Percentiles rank a stretch among this genome's conserved stretches.
Evolutionary conservation across 92 coral and sea anemone genomes (phyloP).

Genomic region (Umimayanthus chanpuru): DNA sequence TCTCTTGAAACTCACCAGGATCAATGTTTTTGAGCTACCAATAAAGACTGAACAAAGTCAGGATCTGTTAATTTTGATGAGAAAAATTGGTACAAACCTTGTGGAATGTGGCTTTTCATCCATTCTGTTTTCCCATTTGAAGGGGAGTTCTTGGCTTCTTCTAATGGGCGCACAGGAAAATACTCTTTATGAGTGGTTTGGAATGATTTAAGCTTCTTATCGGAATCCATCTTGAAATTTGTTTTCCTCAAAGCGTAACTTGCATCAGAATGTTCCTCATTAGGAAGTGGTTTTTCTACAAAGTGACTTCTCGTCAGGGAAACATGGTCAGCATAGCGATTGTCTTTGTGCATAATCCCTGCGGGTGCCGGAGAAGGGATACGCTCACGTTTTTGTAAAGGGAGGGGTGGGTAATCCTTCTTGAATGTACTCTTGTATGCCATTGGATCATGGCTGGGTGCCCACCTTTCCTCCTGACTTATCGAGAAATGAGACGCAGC

Average conservation of each 20-base stretch:
- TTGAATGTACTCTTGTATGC: constrained; percentile 88
- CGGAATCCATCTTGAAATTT: constrained; percentile 91
- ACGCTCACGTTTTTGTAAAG: constrained; percentile 81
- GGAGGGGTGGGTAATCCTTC: constrained; percentile 89
- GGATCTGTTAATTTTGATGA: neutral
- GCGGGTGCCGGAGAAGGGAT: constrained; percentile 94
- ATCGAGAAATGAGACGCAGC: constrained; percentile 83
- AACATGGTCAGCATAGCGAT: constrained; percentile 70
- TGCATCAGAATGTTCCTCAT: constrained; percentile 52
- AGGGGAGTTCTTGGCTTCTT: constrained; percentile 69
- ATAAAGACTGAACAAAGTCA: neutral
- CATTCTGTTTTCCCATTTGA: constrained; percentile 70
- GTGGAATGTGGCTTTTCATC: constrained; percentile 92
- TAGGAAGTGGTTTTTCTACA: constrained; percentile 69
- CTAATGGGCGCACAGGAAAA: constrained; percentile 83
- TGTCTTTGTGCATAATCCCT: constrained; percentile 82
- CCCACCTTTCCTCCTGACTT: constrained; percentile 92
- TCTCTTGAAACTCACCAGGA: no score
- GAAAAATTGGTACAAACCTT: constrained; percentile 58
- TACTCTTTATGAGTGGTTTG: constrained; percentile 92
- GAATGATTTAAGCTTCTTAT: constrained; percentile 73
- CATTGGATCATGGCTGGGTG: constrained; percentile 71
- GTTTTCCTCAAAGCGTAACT: constrained; percentile 75
- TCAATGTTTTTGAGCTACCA: neutral
- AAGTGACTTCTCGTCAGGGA: constrained; percentile 91